These are phyloP conservation scores for Cyprinus carpio DNA, from an alignment of 2,113 vertebrate species.

Conservation along the genomic window DNA sequence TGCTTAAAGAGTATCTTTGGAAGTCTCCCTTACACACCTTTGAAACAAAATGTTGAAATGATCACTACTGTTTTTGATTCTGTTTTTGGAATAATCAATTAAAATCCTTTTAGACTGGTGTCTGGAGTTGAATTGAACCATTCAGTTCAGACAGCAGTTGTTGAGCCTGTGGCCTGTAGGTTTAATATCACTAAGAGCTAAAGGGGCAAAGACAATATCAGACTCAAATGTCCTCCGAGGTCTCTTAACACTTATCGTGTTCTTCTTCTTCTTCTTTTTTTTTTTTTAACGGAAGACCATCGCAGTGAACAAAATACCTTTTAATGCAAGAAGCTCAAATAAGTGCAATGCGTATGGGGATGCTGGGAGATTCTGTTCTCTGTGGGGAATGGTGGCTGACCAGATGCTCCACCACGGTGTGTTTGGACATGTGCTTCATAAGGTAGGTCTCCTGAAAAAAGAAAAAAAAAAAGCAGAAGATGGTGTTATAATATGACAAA, in stretches of 20 bases:
- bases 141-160: slow-evolving; percentile 30
- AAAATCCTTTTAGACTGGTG: slow-evolving; percentile 27
- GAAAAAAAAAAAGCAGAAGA: background rate
- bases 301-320: slow-evolving; percentile 70
- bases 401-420: slow-evolving; percentile 96
- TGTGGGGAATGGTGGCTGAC: slow-evolving; percentile 95
- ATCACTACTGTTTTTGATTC: slow-evolving; percentile 27
- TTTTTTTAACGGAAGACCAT: slow-evolving; percentile 67
- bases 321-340: slow-evolving; percentile 81
- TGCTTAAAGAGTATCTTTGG: slow-evolving; percentile 82
- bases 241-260: slow-evolving; percentile 7
- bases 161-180: slow-evolving; percentile 28
- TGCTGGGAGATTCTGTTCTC: slow-evolving; percentile 92
- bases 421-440: slow-evolving; percentile 99
- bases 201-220: slow-evolving; percentile 34
- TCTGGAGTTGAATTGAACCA: background rate
- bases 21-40: slow-evolving; percentile 75
- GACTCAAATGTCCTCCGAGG: slow-evolving; percentile 46
- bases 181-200: slow-evolving; percentile 35
- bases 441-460: slow-evolving; percentile 90
- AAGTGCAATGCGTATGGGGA: slow-evolving; percentile 96
- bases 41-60: slow-evolving; percentile 39
- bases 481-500: background rate
- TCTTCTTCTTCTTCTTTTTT: too few species aligned
- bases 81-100: slow-evolving; percentile 37